phyloP scores from a whole-genome alignment of 2,113 vertebrate species.

The Ptychochromis oligacanthus region DNA sequence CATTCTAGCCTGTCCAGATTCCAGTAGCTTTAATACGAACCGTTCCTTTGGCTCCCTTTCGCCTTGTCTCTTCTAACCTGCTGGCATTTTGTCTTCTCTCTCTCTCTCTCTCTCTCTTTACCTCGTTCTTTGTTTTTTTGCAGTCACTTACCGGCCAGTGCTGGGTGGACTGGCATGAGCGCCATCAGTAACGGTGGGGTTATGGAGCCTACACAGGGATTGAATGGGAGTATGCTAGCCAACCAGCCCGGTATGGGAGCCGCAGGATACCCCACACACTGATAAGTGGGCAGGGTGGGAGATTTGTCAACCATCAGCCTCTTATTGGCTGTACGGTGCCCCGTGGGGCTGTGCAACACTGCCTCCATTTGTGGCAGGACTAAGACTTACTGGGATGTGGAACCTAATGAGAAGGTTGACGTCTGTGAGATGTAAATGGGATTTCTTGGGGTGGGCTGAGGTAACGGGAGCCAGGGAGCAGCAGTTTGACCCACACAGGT shows the following conservation, averaged over 20 bases:
- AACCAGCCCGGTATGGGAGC: constrained; percentile 90
- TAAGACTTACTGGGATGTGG: constrained; percentile 81
- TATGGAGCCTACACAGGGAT: constrained; percentile 85
- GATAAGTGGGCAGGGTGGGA: constrained; percentile 77
- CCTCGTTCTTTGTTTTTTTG: constrained; percentile 38
- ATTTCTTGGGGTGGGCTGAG: constrained; percentile 46
- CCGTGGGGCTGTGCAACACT: constrained; percentile 76
- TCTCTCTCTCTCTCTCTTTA: constrained; percentile 43
- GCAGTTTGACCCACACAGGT: constrained; percentile 67
- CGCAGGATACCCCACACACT: constrained; percentile 91
- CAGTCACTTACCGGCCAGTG: constrained; percentile 90
- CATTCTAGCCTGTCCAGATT: constrained; percentile 60
- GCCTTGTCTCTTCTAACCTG: constrained; percentile 78
- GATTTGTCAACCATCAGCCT: constrained; percentile 70
- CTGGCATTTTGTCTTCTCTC: constrained; percentile 68
- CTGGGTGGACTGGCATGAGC: constrained; percentile 89
- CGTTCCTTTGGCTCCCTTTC: constrained; percentile 67
- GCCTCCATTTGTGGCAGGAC: constrained; percentile 82
- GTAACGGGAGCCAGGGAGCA: constrained; percentile 50
- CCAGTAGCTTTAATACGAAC: constrained; percentile 62
- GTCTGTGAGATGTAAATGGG: constrained; percentile 70
- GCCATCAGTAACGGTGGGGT: constrained; percentile 83
- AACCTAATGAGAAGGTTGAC: constrained; percentile 60
- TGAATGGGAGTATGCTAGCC: constrained; percentile 89
- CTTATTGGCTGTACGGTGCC: constrained; percentile 74